Conservation (phyloP, 2,113 vertebrate species). For the Heterotis niloticus region DNA sequence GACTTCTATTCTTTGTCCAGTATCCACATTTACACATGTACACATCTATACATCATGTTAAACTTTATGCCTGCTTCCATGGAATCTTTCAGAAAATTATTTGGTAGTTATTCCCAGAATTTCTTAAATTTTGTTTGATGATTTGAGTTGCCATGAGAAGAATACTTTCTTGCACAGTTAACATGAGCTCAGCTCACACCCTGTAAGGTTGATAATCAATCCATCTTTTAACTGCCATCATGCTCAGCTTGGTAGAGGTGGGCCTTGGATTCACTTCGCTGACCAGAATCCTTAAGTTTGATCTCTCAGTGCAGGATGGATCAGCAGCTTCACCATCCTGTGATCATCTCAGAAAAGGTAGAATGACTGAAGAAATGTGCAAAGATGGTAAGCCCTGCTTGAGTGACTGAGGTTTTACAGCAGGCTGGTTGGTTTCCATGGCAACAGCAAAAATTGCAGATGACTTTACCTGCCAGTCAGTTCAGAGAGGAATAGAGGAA, state of each 20-base stretch:
- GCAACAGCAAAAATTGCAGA: constrained; percentile 24
- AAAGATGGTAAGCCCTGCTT: background rate
- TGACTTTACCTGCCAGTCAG: background rate
- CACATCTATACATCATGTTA: too few relatives aligned
- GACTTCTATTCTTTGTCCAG: too few relatives aligned
- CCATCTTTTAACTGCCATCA: background rate
- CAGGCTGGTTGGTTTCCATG: constrained; percentile 32
- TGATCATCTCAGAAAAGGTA: background rate
- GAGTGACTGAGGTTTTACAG: background rate
- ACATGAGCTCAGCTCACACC: background rate
- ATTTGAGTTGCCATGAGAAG: too few relatives aligned
- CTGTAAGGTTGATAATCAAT: background rate
- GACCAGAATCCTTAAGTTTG: background rate
- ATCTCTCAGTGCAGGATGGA: background rate
- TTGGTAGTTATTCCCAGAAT: too few relatives aligned
- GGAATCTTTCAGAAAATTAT: too few relatives aligned
- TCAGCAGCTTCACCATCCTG: background rate
- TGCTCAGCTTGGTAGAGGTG: background rate
- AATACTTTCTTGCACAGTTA: background rate
- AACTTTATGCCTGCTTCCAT: too few relatives aligned
- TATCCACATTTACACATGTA: too few relatives aligned
- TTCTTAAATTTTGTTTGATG: too few relatives aligned
- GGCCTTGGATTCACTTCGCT: background rate
- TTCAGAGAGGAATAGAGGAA: background rate
- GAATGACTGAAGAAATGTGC: background rate